Conservation (phyloP, 2,888 invertebrate species). For the Dexiosoma caninum region DNA sequence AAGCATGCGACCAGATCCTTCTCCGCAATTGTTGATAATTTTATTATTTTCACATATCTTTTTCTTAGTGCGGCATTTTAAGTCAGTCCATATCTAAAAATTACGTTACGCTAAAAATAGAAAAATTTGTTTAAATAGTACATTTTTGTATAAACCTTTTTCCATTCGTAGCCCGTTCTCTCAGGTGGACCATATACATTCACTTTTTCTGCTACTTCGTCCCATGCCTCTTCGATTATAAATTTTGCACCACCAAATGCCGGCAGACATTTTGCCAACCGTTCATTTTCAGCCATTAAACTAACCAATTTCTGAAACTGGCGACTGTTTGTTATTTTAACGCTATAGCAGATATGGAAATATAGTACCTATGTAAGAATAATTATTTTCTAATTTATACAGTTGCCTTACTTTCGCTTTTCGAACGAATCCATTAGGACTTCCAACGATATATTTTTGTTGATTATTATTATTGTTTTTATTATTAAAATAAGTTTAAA, state of each 20-base stretch:
- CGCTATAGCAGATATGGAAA: background rate
- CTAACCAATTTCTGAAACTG: constrained; percentile 21
- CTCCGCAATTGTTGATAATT: background rate
- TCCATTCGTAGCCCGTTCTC: constrained; percentile 33
- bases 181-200: constrained; percentile 26
- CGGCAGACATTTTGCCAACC: background rate
- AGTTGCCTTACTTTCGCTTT: background rate
- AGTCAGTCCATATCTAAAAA: constrained; percentile 31
- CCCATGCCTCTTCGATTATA: constrained; percentile 14
- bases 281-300: constrained; percentile 12
- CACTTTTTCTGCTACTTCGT: constrained; percentile 19
- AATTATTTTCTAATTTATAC: background rate
- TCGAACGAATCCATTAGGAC: constrained; percentile 19
- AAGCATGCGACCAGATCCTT: background rate
- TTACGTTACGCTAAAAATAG: background rate
- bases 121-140: background rate
- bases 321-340: constrained; percentile 32
- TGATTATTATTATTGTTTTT: background rate
- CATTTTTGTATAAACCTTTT: constrained; percentile 8
- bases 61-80: constrained; percentile 36
- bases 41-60: constrained; percentile 29
- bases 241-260: background rate
- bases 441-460: background rate
- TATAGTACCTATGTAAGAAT: background rate
- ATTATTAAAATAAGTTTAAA: background rate